These are phyloP conservation scores for Bambusicola thoracicus DNA, from an alignment of 2,113 vertebrate species.

Conservation along the genomic window DNA sequence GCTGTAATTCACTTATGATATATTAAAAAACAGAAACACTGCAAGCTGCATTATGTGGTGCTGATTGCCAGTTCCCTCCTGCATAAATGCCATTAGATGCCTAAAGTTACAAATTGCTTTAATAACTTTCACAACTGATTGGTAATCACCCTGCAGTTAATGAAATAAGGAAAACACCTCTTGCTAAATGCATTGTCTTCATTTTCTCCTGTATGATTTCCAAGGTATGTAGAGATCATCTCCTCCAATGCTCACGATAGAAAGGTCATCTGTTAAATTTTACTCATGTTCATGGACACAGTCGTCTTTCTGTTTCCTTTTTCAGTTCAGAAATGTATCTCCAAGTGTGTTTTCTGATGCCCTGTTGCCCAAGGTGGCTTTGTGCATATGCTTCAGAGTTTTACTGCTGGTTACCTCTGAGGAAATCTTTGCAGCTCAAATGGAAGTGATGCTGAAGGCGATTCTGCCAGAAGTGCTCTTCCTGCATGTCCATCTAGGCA, in stretches of 20 bases:
- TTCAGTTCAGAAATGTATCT: neutral
- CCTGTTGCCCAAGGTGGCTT: neutral
- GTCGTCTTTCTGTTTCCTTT: neutral
- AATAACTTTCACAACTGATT: conserved; percentile 51
- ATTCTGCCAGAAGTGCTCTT: neutral
- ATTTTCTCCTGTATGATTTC: conserved; percentile 23
- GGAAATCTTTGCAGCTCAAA: neutral
- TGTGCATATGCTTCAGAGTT: neutral
- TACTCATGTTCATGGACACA: neutral
- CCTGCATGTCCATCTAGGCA: neutral
- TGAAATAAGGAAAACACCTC: conserved; percentile 21
- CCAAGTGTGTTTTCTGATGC: neutral
- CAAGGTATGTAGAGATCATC: neutral
- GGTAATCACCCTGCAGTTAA: conserved; percentile 32
- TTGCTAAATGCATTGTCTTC: conserved; percentile 19
- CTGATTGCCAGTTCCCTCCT: conserved; percentile 26
- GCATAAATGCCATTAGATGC: conserved; percentile 25
- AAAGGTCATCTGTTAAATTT: conserved; percentile 5
- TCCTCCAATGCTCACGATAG: neutral
- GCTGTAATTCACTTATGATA: neutral
- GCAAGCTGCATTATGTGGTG: conserved; percentile 2
- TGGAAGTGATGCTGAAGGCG: neutral
- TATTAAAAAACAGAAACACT: conserved; percentile 31
- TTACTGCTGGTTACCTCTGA: neutral
- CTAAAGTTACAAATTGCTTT: conserved; percentile 54